Base-by-base conservation (phyloP, 2,888 invertebrate genomes). In the Melieria crassipennis region DNA sequence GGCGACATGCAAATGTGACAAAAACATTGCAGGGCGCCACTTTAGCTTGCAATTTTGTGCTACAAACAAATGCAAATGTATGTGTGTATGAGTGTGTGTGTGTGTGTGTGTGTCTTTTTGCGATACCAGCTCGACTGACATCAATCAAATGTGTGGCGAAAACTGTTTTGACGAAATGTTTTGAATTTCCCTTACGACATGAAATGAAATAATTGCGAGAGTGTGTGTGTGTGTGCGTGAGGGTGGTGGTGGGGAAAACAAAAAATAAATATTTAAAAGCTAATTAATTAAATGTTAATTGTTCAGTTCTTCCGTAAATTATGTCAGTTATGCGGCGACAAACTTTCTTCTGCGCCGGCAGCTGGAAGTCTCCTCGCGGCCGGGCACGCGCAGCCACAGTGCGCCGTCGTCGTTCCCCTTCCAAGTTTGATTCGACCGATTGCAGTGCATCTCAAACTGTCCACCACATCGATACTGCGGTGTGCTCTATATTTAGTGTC, bases 331-430 rank as follows among this genome's bases (percentile, higher is more conserved):
- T 6, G 57, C 58, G 57, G 43, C 48, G 48, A 13, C 43, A 50
- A 76, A 75, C 83, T 86, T 86, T 85, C 87, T 85, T 79, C 87
- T 79, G 66, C 85, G 83, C 60, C 87, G 81, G 70, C 86, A 87
- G 78, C 87, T 87, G 76, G 87, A 87, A 76, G 87, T 87, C 82
- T 87, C 87, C 82, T 87, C 87, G 73, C 87, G 85, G 78, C 87
- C 87, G 69, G 85, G 83, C 74, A 87, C 81, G 80, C 84, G 80
- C 79, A 82, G 75, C 86, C 86, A 86, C 76, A 81, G 65, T 30
- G 77, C 72, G 67, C 65, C 71, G 13, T 63, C 47, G 50, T 58
- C 67, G 48, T 55, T 56, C 56, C 62, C 13, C 13, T 52, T 11
- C 11, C 13, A 52, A 7, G 5, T 52, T 52, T 52, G 13, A 52